Evolutionary conservation across 1,140 invertebrate genomes (phyloP).

Genomic region (Monochamus saltuarius): DNA sequence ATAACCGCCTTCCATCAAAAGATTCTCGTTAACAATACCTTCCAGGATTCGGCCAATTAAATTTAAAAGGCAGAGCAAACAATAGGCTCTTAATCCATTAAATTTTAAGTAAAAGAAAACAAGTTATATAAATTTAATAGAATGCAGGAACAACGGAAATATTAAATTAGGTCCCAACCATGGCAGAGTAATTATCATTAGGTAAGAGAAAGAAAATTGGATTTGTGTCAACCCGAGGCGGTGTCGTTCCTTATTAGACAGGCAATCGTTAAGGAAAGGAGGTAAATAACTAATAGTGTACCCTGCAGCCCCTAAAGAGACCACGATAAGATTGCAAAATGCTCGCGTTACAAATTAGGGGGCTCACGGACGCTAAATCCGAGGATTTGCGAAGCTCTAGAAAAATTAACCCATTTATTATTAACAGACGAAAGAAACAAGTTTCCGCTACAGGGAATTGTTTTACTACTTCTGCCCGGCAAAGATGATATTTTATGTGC

Average conservation of each 20-base stretch:
- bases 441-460: slow-evolving; percentile 38
- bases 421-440: slow-evolving; percentile 44
- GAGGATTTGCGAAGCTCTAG: slow-evolving; percentile 41
- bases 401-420: slow-evolving; percentile 49
- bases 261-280: slow-evolving; percentile 34
- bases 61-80: too few species aligned
- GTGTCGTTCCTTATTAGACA: slow-evolving; percentile 30
- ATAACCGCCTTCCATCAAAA: too few species aligned
- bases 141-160: slow-evolving; percentile 23
- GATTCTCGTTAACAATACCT: too few species aligned
- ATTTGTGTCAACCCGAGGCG: slow-evolving; percentile 27
- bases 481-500: slow-evolving; percentile 39
- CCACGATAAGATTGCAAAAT: slow-evolving; percentile 42
- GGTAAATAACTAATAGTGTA: slow-evolving; percentile 38
- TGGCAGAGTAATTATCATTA: slow-evolving; percentile 33
- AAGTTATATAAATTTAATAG: slow-evolving; percentile 23
- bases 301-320: slow-evolving; percentile 25
- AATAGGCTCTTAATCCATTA: too few species aligned
- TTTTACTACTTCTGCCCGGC: slow-evolving; percentile 35
- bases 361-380: slow-evolving; percentile 38
- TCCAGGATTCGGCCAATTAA: too few species aligned
- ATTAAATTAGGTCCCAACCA: slow-evolving; percentile 24
- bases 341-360: slow-evolving; percentile 44
- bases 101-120: slow-evolving; percentile 19
- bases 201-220: slow-evolving; percentile 29